Base-by-base conservation (phyloP, 2,888 invertebrate species). In the Subacronicta megacephala region DNA sequence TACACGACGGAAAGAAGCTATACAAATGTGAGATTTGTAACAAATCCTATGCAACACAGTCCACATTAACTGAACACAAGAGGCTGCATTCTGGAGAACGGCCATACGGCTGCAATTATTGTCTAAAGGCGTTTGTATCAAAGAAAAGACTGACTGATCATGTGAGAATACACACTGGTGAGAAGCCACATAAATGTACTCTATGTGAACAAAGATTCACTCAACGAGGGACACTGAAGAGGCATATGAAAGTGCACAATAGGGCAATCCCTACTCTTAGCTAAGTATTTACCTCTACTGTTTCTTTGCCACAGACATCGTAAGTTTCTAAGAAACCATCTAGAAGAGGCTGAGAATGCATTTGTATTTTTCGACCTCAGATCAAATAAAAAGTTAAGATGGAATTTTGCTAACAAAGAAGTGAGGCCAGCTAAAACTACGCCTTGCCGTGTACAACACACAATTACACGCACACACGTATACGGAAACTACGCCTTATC, bases 191-290 rank as follows among this genome's bases (percentile, higher is more conserved):
- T 55, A 87, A 89, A 50, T 94, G 94, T 53, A 51, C 45, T 0
- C 75, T 92, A 0, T 94, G 94, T 60, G 85, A 88, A 12, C 90
- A 90, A 49, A 81, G 90, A 2, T 94, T 94, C 58, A 89, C 91
- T 0, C 94, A 94, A 59, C 77, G 90, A 33, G 93, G 94, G 0
- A 89, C 93, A 0, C 61, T 94, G 56, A 92, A 87, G 18, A 78
- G 94, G 42, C 94, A 94, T 76, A 87, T 92, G 88, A 93, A 90
- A 67, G 87, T 93, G 7, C 94, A 94, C 62, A 82, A 83, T 35
- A 87, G 86, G 63, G 61, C 76, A 35, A 41, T 53, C 10, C 55
- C 58, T 13, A 43, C 53, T 41, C 43, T 69, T 17, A 51, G 29
- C 51, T 55, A 47, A 47, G 45, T 35, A 4, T 29, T 31, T 29